Evolutionary conservation across 30 jellyfish, hydroid and myxozoan genomes (phyloP), one percentile per base, ranked within the genome.

Genomic region (Mastigias papua): DNA sequence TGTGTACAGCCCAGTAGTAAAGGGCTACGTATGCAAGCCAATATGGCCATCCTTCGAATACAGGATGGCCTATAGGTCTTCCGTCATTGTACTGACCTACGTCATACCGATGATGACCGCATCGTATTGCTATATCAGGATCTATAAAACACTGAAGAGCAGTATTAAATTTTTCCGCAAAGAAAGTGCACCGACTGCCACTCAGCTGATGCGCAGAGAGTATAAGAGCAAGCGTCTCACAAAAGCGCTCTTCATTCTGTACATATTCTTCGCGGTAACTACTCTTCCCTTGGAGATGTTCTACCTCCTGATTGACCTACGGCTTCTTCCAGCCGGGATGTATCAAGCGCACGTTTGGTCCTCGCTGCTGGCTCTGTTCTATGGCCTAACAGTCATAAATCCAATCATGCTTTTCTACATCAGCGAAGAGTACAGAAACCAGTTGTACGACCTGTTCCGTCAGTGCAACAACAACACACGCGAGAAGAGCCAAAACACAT

Each of bases 351-450:
- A 69, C 34, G 54, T 86, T 21, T 92, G 96, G 98, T 65, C 81
- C 11, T 26, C 87, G 84, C 85, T 93, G 30, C 65, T 93, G 34
- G 97, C 98, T 62, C 75, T 87, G 89, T 93, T 88, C 78, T 87
- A 93, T 79, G 70, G 90, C 81, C 93, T 78, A 34, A 64, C 92
- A 11, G 95, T 82, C 28, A 74, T 95, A n/a, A 87, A 93, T 67
- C 97, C 98, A 0, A 46, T 93, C 51, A 90, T 93, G 89, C 86
- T 93, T 26, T 89, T 93, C 81, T 87, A 93, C 97, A 93, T 88
- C 91, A 86, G 97, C 68, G 95, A 89, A 72, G 97, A 87, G 26
- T 87, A 93, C 90, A 66, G 97, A 42, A 80, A 31, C 30, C 96
- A 80, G 73, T 80, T 92, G 72, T 68, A 15, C 64, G 23, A 34